phyloP scores from a whole-genome alignment of 2,797 vertebrate genomes.

The Euthynnus affinis region DNA sequence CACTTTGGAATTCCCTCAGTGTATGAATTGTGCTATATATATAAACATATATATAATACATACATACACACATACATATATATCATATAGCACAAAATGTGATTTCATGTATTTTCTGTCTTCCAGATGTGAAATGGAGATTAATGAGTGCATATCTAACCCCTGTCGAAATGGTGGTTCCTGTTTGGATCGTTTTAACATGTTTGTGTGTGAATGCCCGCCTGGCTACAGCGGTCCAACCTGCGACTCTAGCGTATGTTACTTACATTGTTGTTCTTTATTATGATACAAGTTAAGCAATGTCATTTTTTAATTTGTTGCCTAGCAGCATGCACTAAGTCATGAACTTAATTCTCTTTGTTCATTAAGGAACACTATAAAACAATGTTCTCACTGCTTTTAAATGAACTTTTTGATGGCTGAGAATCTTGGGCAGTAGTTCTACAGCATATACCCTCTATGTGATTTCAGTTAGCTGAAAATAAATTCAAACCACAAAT shows the following conservation, averaged over 20 bases:
- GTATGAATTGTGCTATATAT: too few relatives aligned
- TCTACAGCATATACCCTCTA: too few relatives aligned
- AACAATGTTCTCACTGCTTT: not conserved
- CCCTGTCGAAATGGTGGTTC: constrained; percentile 94
- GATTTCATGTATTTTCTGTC: constrained; percentile 8
- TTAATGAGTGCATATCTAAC: constrained; percentile 89
- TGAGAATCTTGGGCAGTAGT: too few relatives aligned
- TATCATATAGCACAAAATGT: too few relatives aligned
- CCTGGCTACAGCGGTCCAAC: constrained; percentile 89
- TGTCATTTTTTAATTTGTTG: not conserved
- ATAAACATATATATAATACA: too few relatives aligned
- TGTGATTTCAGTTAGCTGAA: not conserved
- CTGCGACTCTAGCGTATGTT: constrained; percentile 91
- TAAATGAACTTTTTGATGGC: not conserved
- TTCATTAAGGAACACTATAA: not conserved
- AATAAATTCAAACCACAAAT: not conserved
- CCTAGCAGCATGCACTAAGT: too few relatives aligned
- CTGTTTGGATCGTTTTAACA: constrained; percentile 89
- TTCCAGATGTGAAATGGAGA: constrained; percentile 89
- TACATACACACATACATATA: too few relatives aligned
- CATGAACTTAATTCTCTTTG: not conserved
- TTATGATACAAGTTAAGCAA: not conserved
- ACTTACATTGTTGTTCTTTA: not conserved
- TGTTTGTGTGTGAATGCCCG: constrained; percentile 89
- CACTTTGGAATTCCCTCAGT: too few relatives aligned